Evolutionary conservation across 2,797 vertebrate genomes (phyloP), one percentile per base, ranked within the genome.

Genomic region (Poeciliopsis presidionis): DNA sequence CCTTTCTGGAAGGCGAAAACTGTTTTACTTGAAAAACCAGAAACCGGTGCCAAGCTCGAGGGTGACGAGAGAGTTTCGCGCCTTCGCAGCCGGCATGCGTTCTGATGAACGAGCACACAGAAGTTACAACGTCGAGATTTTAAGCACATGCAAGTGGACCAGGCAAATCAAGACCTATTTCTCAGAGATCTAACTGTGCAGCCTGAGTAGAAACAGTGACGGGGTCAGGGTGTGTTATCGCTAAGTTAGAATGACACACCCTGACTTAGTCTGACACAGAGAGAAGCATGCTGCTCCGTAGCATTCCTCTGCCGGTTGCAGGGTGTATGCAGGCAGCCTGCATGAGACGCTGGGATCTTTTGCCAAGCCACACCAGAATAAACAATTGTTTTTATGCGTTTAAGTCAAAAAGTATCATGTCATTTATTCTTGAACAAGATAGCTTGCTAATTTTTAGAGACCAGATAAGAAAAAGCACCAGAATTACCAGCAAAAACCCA

Each of bases 291-390:
- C 79, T 59, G 90, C 78, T 81, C 30, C 1, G 83, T 71, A 2
- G 1, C 93, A 94, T 94, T 94, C 93, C 88, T 90, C 63, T 46
- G 28, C 14, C n/a, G 33, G 49, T 36, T 72, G 7, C 79, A 84
- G 83, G 86, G 87, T 81, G 87, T 83, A 85, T 73, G 33, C 75
- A 45, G 53, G 70, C 9, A 16, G 4, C 69, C 61, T 71, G 74
- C 63, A 78, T 78, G 65, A 61, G 20, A 83, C 57, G 61, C 47
- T 74, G 20, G 78, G 47, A 28, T 74, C 28, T 41, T 61, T 11
- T 69, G 39, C 8, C 0, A 55, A 49, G 28, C 30, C 30, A 46
- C 51, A 57, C 71, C 47, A 1, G 14, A 8, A 46, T 65, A 59
- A 51, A 76, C 46, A 59, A 57, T 39, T 78, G 55, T 25, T 39